phyloP scores from a whole-genome alignment of 2,113 vertebrate species.

The Alouatta palliata region DNA sequence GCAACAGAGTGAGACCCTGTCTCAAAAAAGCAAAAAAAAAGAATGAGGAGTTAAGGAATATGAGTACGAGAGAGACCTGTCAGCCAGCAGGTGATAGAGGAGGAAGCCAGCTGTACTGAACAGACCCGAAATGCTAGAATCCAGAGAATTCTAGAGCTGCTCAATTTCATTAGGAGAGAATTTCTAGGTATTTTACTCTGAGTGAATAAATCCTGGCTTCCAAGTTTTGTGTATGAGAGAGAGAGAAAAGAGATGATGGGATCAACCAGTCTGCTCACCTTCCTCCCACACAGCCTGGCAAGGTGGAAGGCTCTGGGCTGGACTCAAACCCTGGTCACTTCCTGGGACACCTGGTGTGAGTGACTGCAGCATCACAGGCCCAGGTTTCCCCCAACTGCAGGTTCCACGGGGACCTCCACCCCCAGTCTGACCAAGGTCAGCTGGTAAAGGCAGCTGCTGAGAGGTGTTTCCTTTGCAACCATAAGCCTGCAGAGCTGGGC shows the following conservation, averaged over 20 bases:
- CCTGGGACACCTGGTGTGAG: neutral
- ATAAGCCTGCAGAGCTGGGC: neutral
- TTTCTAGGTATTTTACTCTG: neutral
- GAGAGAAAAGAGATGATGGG: neutral
- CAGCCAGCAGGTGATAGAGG: neutral
- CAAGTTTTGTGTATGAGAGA: neutral
- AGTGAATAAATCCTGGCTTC: neutral
- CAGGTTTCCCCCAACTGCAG: neutral
- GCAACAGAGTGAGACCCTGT: neutral
- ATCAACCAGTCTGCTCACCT: accelerated
- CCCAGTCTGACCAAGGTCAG: neutral
- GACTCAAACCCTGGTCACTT: neutral
- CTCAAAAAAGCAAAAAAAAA: neutral
- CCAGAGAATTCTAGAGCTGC: neutral
- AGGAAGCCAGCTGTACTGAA: neutral
- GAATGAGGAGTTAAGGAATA: neutral
- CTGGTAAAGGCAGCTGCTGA: neutral
- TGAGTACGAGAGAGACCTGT: neutral
- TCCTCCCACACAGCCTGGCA: neutral
- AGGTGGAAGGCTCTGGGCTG: neutral
- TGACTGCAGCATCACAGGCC: neutral
- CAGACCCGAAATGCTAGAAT: neutral
- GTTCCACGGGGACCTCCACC: neutral
- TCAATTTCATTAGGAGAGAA: neutral
- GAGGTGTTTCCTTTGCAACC: neutral